These are phyloP conservation scores for Hermaeophaga mercurialis DNA, from an alignment of 2,888 invertebrate species.

Conservation along the genomic window DNA sequence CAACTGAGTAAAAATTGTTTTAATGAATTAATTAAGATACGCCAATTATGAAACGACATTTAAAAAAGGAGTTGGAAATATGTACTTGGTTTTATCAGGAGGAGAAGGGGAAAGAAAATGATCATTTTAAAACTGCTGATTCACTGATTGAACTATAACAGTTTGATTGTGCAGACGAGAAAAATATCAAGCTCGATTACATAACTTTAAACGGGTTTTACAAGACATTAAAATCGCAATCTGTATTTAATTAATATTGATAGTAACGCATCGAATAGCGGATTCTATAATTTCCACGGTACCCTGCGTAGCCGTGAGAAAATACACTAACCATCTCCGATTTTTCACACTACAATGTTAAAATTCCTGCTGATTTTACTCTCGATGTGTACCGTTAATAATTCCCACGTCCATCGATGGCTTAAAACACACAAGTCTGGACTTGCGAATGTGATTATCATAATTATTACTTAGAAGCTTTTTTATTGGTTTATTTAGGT, in stretches of 20 bases:
- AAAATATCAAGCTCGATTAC: conserved; percentile 7
- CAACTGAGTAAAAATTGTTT: no score
- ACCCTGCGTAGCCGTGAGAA: conserved; percentile 16
- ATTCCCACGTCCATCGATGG: conserved; percentile 17
- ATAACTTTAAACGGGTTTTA: conserved; percentile 11
- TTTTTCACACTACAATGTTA: conserved; percentile 14
- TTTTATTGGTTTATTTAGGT: no score
- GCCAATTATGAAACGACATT: no score
- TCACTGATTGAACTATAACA: no score
- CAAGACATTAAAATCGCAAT: conserved; percentile 3
- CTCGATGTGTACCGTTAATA: conserved; percentile 1
- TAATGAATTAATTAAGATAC: no score
- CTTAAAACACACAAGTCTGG: conserved; percentile 9
- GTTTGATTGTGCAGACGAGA: no score
- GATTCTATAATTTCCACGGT: conserved; percentile 13
- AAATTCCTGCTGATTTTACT: conserved; percentile 18
- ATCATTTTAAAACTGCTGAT: no score
- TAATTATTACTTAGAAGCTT: conserved; percentile 10
- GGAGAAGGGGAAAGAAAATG: no score
- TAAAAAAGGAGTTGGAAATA: no score
- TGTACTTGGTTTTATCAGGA: no score
- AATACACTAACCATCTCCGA: conserved; percentile 8
- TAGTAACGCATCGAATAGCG: conserved; percentile 12
- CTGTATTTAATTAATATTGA: conserved; percentile 10
- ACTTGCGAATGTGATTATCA: not conserved